Conservation (phyloP, 2,888 invertebrate genomes). For the Fragum whitleyi region DNA sequence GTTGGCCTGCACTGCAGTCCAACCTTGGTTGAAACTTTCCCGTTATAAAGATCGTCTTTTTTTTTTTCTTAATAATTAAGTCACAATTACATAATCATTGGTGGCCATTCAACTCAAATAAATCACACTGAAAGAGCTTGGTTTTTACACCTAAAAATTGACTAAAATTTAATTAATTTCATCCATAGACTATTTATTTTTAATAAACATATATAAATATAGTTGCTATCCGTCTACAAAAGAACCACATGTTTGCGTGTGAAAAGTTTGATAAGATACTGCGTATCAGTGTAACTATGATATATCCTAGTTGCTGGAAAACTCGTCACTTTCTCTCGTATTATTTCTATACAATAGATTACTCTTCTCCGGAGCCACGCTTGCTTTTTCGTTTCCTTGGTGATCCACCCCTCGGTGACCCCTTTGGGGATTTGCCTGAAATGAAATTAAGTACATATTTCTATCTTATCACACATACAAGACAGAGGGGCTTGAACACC, state of each 20-base stretch:
- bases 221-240: slow-evolving; percentile 16
- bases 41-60: no score
- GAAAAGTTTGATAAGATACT: slow-evolving; percentile 71
- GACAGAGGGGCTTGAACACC: no score
- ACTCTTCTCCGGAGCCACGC: slow-evolving; percentile 79
- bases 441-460: slow-evolving; percentile 3
- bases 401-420: slow-evolving; percentile 81
- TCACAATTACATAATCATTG: no score
- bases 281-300: slow-evolving; percentile 68
- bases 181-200: neutral
- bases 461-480: no score
- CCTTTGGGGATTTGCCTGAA: slow-evolving; percentile 83
- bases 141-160: neutral
- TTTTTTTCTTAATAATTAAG: no score
- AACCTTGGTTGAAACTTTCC: no score
- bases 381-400: slow-evolving; percentile 80
- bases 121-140: neutral
- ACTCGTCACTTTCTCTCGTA: slow-evolving; percentile 59
- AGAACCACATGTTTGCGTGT: slow-evolving; percentile 74
- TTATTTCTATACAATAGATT: slow-evolving; percentile 56
- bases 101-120: neutral
- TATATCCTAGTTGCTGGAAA: slow-evolving; percentile 67
- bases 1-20: no score
- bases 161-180: slow-evolving; percentile 4
- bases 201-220: neutral